A percentile compares a stretch with the other conserved stretches of the same genome.
These are phyloP conservation scores for Drosophila arawakana DNA, from an alignment of 1,140 invertebrate species.

Conservation along the genomic window DNA sequence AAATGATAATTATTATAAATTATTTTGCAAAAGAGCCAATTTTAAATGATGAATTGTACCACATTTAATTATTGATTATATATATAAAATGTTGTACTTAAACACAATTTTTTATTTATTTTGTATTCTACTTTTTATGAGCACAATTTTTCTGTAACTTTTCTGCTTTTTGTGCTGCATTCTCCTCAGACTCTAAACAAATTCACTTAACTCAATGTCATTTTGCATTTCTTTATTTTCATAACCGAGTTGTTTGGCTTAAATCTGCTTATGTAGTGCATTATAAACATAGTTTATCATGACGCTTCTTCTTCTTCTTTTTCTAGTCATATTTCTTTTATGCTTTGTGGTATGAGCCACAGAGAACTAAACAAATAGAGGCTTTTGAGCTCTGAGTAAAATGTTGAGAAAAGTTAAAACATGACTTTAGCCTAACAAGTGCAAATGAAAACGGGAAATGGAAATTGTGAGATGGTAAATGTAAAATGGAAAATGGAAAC, in stretches of 20 bases:
- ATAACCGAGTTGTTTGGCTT: not conserved
- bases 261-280: not conserved
- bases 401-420: constrained; percentile 9
- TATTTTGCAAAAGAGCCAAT: no score
- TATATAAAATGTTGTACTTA: no score
- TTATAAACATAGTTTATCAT: not conserved
- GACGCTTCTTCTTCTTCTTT: not conserved
- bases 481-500: not conserved
- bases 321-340: constrained; percentile 22
- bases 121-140: no score
- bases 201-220: constrained; percentile 1
- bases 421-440: constrained; percentile 1
- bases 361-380: constrained; percentile 26
- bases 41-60: no score
- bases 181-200: not conserved
- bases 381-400: constrained; percentile 15
- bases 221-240: not conserved
- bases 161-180: not conserved
- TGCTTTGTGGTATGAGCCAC: not conserved
- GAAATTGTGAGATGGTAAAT: not conserved
- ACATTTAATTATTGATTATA: no score
- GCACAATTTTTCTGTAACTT: not conserved
- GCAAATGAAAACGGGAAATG: not conserved
- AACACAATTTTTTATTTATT: no score
- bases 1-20: no score